Evolutionary conservation across 2,888 invertebrate species (phyloP), one percentile per base, ranked within the genome.

Genomic region (Cylindroiulus punctatus): DNA sequence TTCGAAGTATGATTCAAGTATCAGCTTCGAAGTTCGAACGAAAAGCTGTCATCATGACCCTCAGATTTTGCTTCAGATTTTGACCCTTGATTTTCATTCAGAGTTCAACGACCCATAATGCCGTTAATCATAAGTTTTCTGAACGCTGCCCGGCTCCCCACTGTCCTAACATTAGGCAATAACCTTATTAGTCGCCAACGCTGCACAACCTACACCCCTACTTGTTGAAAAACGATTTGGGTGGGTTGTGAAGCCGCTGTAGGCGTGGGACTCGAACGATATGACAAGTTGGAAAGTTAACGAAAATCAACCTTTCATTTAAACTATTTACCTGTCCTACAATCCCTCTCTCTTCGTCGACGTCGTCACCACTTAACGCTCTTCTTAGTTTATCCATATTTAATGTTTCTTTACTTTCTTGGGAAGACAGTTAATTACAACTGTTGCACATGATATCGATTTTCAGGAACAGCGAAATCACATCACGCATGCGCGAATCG

Each of bases 281-380:
- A 47, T 52, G 52, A 52, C 52, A 52, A 52, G 36, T 36, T 36
- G 3, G 3, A 36, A 36, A 36, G 36, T 36, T 36, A 36, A 52
- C n/a, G 52, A 19, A n/a, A 5, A 52, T 52, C 2, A 4, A 52
- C 0, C 5, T 5, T 52, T 19, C 5, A 52, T 52, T 52, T 52
- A 17, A 52, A 52, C 17, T n/a, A 52, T 0, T 81, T 81, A 86
- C 86, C 84, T 86, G 86, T 19, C 30, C 22, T 26, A 86, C 86
- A 65, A 86, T 86, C 30, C 86, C 86, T 30, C 84, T 84, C n/a
- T 86, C 86, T 86, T 86, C 86, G 30, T 86, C 86, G 10, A 36
- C 85, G 17, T 86, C 86, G 26, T 86, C 44, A 10, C 86, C 86
- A 32, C 86, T 86, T 42, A 86, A 84, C 0, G 84, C 86, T 26